These are phyloP conservation scores for Pempheris klunzingeri DNA, from an alignment of 2,797 vertebrate genomes.

Conservation along the genomic window DNA sequence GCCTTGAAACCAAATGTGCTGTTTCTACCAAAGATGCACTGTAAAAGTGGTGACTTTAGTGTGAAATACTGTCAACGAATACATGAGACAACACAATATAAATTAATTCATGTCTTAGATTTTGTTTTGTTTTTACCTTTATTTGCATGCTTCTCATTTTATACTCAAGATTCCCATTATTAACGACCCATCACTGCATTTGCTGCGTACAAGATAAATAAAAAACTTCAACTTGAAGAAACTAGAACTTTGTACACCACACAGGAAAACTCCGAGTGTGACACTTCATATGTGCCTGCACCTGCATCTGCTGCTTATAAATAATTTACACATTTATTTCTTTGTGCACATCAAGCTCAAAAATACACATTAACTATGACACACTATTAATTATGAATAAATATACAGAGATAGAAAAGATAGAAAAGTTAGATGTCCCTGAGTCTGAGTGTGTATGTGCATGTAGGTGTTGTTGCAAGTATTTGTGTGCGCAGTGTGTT, in stretches of 20 bases:
- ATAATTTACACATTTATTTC: slow-evolving; percentile 6
- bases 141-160: too few relatives aligned
- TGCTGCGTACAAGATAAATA: too few relatives aligned
- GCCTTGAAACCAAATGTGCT: slow-evolving; percentile 3
- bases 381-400: slow-evolving; percentile 29
- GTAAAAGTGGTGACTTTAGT: background rate
- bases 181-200: too few relatives aligned
- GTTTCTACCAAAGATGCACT: background rate
- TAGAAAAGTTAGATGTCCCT: background rate
- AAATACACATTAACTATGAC: slow-evolving; percentile 12
- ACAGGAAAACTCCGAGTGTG: background rate
- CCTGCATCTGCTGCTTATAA: slow-evolving; percentile 9
- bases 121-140: too few relatives aligned
- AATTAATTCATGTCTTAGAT: too few relatives aligned
- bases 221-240: too few relatives aligned
- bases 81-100: too few relatives aligned
- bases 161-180: too few relatives aligned
- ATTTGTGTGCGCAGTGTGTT: background rate
- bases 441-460: background rate
- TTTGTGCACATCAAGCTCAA: slow-evolving; percentile 15
- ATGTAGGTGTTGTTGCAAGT: background rate
- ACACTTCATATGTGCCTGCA: background rate
- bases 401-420: background rate
- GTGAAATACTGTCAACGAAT: background rate
- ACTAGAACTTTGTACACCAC: background rate